Percentiles rank a stretch among this genome's conserved stretches.
These are phyloP conservation scores for Drosophila yakuba DNA, from an alignment of 1,140 invertebrate species.

Conservation along the genomic window DNA sequence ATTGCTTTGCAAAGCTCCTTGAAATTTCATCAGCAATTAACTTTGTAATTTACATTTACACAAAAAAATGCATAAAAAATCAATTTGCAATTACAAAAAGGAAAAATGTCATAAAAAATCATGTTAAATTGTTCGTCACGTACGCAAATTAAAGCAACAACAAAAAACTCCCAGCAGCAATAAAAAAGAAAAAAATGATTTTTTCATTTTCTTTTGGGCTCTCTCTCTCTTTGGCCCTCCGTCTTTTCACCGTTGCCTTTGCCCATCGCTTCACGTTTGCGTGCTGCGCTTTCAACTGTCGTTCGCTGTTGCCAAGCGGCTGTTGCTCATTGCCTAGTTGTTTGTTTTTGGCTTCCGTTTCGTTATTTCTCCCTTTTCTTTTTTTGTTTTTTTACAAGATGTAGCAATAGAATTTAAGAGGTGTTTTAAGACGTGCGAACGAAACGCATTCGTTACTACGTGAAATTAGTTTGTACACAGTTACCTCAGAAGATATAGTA, in stretches of 20 bases:
- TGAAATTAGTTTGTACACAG: too few species aligned
- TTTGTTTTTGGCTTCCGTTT: constrained; percentile 34
- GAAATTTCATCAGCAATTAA: constrained; percentile 42
- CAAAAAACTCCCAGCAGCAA: constrained; percentile 32
- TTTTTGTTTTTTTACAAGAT: neutral
- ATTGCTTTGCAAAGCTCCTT: constrained; percentile 10
- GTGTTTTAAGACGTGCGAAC: neutral
- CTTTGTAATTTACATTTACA: constrained; percentile 33
- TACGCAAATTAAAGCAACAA: constrained; percentile 47
- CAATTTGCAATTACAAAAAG: constrained; percentile 67
- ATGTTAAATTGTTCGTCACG: constrained; percentile 47
- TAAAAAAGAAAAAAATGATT: constrained; percentile 75
- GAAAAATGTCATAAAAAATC: constrained; percentile 51
- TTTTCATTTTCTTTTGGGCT: constrained; percentile 39
- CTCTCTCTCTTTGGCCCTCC: constrained; percentile 14
- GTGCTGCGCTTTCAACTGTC: constrained; percentile 67
- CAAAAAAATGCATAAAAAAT: constrained; percentile 68
- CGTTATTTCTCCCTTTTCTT: constrained; percentile 4
- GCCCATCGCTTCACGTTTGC: constrained; percentile 17
- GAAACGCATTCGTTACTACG: too few species aligned
- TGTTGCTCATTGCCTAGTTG: constrained; percentile 51
- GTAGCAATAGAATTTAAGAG: neutral
- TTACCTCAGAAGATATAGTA: too few species aligned
- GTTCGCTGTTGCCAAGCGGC: constrained; percentile 77
- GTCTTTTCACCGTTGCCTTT: constrained; percentile 23